Conservation (phyloP, 2,797 vertebrate genomes). For the Dendrocincla tyrannina region DNA sequence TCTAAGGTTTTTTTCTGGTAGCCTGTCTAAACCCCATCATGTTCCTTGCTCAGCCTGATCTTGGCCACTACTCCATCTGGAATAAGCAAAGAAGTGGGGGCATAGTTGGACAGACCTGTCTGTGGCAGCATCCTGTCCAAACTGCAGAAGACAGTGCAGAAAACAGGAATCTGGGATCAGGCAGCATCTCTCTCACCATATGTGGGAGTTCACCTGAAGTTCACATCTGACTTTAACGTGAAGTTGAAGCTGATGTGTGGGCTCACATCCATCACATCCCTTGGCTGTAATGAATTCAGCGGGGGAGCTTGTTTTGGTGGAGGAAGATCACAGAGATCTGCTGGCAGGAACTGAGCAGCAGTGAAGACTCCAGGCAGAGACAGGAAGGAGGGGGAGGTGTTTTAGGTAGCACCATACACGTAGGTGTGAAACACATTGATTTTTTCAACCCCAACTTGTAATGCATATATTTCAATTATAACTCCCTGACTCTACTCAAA, state of each 20-base stretch:
- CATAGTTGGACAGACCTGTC: not conserved
- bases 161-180: not conserved
- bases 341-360: conserved; percentile 55
- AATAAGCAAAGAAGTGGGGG: not conserved
- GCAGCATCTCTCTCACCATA: not conserved
- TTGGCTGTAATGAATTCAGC: conserved; percentile 6
- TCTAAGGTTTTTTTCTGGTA: not conserved
- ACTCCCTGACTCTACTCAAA: not conserved
- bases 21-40: not conserved
- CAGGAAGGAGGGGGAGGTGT: conserved; percentile 57
- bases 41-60: not conserved
- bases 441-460: not conserved
- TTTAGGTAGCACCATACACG: conserved; percentile 15
- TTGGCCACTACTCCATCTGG: not conserved
- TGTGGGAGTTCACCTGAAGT: conserved; percentile 36
- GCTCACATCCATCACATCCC: not conserved
- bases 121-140: accelerated
- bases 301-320: conserved; percentile 44
- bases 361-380: conserved; percentile 47
- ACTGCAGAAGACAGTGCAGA: not conserved
- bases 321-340: conserved; percentile 53
- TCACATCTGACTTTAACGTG: not conserved
- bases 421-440: conserved; percentile 41
- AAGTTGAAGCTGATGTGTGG: conserved; percentile 22
- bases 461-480: not conserved